Conservation (phyloP, 1,140 invertebrate genomes). For the Oryctes rhinoceros region DNA sequence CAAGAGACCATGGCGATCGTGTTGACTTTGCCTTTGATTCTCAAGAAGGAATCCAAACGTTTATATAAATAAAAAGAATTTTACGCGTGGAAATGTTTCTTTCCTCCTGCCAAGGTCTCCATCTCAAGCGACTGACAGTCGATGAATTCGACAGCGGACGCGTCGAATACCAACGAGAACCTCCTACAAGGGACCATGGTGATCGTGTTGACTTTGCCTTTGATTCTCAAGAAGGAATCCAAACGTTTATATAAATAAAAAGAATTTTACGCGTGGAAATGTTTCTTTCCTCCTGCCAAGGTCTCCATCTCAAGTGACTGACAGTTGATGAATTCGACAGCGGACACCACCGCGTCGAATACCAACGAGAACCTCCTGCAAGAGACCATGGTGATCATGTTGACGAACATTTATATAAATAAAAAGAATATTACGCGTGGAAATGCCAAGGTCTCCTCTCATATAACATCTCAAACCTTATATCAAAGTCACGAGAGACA, state of each 20-base stretch:
- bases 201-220: slow-evolving; percentile 29
- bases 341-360: neutral
- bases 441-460: no score
- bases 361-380: slow-evolving; percentile 10
- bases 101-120: no score
- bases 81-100: no score
- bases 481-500: no score
- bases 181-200: slow-evolving; percentile 13
- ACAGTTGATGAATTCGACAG: slow-evolving; percentile 10
- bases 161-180: slow-evolving; percentile 2
- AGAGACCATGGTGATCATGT: slow-evolving; percentile 15
- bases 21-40: slow-evolving; percentile 25
- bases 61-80: no score
- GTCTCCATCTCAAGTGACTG: neutral
- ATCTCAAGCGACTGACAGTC: neutral
- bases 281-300: no score
- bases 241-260: neutral
- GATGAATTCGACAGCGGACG: slow-evolving; percentile 1
- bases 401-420: neutral
- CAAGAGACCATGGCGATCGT: slow-evolving; percentile 22
- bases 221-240: neutral
- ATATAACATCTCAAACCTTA: no score
- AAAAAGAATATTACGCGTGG: no score
- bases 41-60: neutral
- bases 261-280: no score